Evolutionary conservation across 1,140 invertebrate species (phyloP), one percentile per base, ranked within the genome.

Genomic region (Stratiolaelaps scimitus): DNA sequence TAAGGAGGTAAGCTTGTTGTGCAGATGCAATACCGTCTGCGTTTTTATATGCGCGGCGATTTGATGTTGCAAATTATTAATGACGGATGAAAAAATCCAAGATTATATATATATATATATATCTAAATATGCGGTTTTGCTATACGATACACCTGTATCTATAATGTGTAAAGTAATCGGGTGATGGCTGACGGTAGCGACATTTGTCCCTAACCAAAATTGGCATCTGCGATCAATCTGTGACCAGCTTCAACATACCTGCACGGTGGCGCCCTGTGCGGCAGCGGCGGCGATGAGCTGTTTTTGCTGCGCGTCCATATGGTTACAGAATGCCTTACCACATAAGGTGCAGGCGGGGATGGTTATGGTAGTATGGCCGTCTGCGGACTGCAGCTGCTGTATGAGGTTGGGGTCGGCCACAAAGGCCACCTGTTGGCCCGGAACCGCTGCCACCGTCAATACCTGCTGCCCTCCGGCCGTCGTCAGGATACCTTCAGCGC

Each of bases 231-330:
- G n/a, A 40, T 40, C 10, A 40, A 40, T 40, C 10, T 40, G 4
- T 10, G 10, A 40, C 10, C 4, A 10, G 10, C 10, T 10, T 40
- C 15, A 20, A 20, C 53, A 17, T 26, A 60, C 53, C 53, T 60
- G 53, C 53, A 60, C 53, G 26, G 26, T 26, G 53, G 53, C 53
- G 26, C 53, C 53, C 53, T 60, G 53, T 60, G 53, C 53, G 34
- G 53, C 53, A 34, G 53, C 53, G 23, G 26, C 34, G 26, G 26
- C 53, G 23, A 60, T 60, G 26, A 60, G 53, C 53, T 60, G 53
- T 60, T 34, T 60, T 60, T 60, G 53, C 53, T 60, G 53, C 53
- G 53, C 53, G 53, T 60, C 53, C 53, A 60, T 60, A 60, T 60
- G 53, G 26, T 60, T 26, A 60, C 53, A 60, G 53, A 60, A 34